A percentile compares a stretch with the other conserved stretches of the same genome.
phyloP scores from a whole-genome alignment of 2,113 vertebrate species.

The Plotosus lineatus region DNA sequence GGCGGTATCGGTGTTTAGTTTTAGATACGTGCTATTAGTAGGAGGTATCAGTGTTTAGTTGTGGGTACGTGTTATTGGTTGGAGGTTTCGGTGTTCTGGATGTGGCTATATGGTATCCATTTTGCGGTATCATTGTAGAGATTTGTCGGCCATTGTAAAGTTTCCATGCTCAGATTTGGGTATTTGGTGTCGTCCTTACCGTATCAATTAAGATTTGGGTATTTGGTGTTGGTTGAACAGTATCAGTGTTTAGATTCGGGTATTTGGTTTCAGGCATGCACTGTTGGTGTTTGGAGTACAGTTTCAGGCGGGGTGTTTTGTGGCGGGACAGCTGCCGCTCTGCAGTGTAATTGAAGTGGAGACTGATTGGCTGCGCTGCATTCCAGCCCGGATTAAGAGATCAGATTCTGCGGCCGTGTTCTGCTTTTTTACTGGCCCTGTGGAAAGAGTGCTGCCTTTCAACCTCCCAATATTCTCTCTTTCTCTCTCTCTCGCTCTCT shows the following conservation, averaged over 20 bases:
- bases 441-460: conserved; percentile 42
- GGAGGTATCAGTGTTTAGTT: not conserved
- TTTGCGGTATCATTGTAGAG: not conserved
- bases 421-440: conserved; percentile 31
- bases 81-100: no score
- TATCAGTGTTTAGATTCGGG: conserved; percentile 13
- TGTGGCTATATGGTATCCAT: no score
- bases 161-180: not conserved
- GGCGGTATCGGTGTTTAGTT: not conserved
- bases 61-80: not conserved
- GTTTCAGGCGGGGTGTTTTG: conserved; percentile 39
- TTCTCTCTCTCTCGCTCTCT: conserved; percentile 29
- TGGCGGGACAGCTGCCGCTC: conserved; percentile 27
- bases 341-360: conserved; percentile 45
- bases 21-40: not conserved
- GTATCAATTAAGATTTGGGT: not conserved
- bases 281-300: conserved; percentile 29
- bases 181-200: no score
- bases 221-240: conserved; percentile 1
- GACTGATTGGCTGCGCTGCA: conserved; percentile 43
- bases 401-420: conserved; percentile 44
- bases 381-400: conserved; percentile 56
- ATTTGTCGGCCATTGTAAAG: not conserved
- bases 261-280: conserved; percentile 7
- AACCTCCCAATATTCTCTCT: conserved; percentile 42